phyloP scores from a whole-genome alignment of 2,888 invertebrate species.

The Leistus spinibarbis region DNA sequence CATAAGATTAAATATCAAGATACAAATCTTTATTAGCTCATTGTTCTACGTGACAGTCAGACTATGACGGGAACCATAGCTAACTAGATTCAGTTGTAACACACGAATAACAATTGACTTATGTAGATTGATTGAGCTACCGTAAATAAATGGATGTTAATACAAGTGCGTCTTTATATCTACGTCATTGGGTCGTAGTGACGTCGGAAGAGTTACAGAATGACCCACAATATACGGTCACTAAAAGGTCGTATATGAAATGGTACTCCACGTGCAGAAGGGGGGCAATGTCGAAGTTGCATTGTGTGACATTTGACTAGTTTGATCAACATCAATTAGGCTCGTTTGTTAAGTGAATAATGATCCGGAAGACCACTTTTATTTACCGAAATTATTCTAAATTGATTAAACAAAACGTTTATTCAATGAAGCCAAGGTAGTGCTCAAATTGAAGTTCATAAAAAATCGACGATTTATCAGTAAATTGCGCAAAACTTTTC shows the following conservation, averaged over 20 bases:
- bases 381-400: not conserved
- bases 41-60: not conserved
- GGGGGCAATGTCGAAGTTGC: not conserved
- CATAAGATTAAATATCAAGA: not conserved
- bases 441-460: not conserved
- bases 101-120: not conserved
- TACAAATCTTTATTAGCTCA: not conserved
- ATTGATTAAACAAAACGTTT: not conserved
- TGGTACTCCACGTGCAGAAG: not conserved
- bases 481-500: not conserved
- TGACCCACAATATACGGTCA: no score
- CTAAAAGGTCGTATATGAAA: no score
- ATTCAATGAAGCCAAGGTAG: not conserved
- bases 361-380: not conserved
- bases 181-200: not conserved
- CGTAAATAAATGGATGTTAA: not conserved
- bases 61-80: not conserved
- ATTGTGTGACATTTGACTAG: not conserved
- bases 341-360: not conserved
- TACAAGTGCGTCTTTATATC: not conserved
- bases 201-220: not conserved
- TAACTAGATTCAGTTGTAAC: not conserved
- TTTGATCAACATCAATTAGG: not conserved
- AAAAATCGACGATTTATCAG: no score
- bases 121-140: not conserved